Evolutionary conservation across 2,113 vertebrate genomes (phyloP), one percentile per base, ranked within the genome.

Genomic region (Amphilophus citrinellus): DNA sequence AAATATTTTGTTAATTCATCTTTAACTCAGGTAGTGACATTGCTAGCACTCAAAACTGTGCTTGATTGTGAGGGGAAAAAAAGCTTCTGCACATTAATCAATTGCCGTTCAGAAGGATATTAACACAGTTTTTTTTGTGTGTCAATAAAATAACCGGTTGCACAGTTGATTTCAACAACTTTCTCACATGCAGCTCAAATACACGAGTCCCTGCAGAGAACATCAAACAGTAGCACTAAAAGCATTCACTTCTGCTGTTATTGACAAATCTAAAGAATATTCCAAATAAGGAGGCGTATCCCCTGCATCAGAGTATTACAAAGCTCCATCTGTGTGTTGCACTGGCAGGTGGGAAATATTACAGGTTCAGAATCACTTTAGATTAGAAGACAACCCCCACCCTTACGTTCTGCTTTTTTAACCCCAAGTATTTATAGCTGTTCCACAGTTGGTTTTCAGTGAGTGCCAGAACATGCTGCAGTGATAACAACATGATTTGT

Each of bases 311-410:
- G 76, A 60, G 60, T n/a, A 71, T 50, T 35, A 92, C 92, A 93
- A 87, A 92, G 85, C 79, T 10, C 59, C 27, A 87, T 84, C 85
- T 93, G 87, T 94, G 86, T 80, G 84, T 56, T 61, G 62, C 39
- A 75, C 78, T 90, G 87, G 90, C 88, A 88, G 61, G 47, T 71
- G 61, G 63, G 85, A 84, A 84, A 75, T 84, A 80, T 39, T 91
- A 87, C 62, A 35, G 76, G 78, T 65, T 58, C 77, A 79, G 57
- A 80, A 88, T 88, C 66, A 44, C 81, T 87, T 73, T 79, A 81
- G 80, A 82, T 20, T 44, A 80, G 57, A 68, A 77, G 57, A 82
- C 11, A 66, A 50, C 17, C 20, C 5, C 5, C 61, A 22, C 63
- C 76, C 30, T 18, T 78, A 58, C 59, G 83, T 86, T 76, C 24